A percentile compares a stretch with the other conserved stretches of the same genome.
Conservation (phyloP, 2,888 invertebrate species). For the Callosobruchus maculatus region DNA sequence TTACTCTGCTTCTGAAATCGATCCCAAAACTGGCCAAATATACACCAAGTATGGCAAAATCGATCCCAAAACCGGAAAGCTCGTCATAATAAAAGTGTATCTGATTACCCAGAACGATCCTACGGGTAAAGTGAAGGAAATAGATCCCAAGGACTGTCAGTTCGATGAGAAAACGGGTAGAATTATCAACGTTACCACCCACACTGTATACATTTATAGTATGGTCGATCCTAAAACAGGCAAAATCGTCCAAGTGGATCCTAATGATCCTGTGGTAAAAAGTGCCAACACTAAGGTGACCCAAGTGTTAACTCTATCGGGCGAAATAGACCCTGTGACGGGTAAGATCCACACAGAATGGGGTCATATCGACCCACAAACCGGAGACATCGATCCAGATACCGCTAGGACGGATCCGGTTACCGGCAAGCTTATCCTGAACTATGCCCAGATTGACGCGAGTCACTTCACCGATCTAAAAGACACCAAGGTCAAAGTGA, state of each 20-base stretch:
- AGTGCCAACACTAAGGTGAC: constrained; percentile 71
- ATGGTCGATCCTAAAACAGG: constrained; percentile 73
- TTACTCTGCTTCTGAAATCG: constrained; percentile 68
- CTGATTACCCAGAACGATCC: constrained; percentile 68
- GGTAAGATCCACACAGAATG: constrained; percentile 74
- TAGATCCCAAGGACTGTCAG: constrained; percentile 69
- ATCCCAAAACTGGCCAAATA: constrained; percentile 67
- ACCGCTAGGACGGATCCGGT: constrained; percentile 70
- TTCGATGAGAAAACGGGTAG: constrained; percentile 70
- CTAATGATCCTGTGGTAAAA: constrained; percentile 69
- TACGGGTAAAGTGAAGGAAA: constrained; percentile 67
- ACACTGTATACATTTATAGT: constrained; percentile 72
- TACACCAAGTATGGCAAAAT: constrained; percentile 71
- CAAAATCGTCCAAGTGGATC: constrained; percentile 71
- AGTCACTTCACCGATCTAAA: constrained; percentile 67
- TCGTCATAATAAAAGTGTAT: constrained; percentile 64
- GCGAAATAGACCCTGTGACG: constrained; percentile 70
- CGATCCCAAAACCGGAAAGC: constrained; percentile 66
- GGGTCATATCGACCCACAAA: constrained; percentile 71
- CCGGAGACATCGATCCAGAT: constrained; percentile 70
- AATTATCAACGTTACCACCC: constrained; percentile 68
- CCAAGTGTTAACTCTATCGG: constrained; percentile 70
- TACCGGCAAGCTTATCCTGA: constrained; percentile 68
- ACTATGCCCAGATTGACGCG: constrained; percentile 73
- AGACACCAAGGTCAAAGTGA: constrained; percentile 66